Percentiles rank a stretch among this genome's conserved stretches.
Evolutionary conservation across 2,888 invertebrate species (phyloP).

Genomic region (Dolichomitus sp.): DNA sequence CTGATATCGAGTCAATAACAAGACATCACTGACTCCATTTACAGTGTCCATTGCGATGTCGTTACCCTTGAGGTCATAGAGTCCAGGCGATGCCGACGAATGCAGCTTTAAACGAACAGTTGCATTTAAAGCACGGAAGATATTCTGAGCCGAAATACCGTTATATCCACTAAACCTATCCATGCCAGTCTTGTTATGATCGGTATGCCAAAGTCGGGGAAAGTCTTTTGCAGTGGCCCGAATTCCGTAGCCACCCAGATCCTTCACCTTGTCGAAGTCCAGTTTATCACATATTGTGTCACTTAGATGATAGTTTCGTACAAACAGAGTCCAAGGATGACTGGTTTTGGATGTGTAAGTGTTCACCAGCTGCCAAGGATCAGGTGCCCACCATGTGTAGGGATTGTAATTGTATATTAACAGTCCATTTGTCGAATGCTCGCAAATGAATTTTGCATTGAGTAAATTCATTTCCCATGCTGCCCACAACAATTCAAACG

Average conservation of each 20-base stretch:
- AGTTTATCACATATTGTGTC: slow-evolving; percentile 1
- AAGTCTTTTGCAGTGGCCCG: neutral
- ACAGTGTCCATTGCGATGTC: neutral
- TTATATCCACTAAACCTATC: neutral
- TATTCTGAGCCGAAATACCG: neutral
- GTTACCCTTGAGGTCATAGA: neutral
- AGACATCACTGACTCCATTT: slow-evolving; percentile 10
- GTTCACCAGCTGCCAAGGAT: slow-evolving; percentile 56
- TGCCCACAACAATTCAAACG: slow-evolving; percentile 49
- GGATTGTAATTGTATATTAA: slow-evolving; percentile 69
- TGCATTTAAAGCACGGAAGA: neutral
- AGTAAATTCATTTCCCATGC: slow-evolving; percentile 7
- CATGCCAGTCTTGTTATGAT: neutral
- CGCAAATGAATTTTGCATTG: slow-evolving; percentile 48
- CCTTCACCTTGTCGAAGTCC: slow-evolving; percentile 27
- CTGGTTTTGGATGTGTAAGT: neutral
- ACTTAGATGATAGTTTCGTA: neutral
- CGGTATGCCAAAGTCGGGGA: neutral
- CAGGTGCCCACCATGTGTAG: slow-evolving; percentile 54
- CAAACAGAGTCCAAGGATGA: slow-evolving; percentile 36
- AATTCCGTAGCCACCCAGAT: slow-evolving; percentile 30
- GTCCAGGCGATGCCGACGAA: no score
- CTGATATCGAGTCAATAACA: neutral
- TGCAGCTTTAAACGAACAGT: neutral
- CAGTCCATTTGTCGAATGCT: slow-evolving; percentile 12